Conservation (phyloP, 2,888 invertebrate species). For the Cephus sareptanus region DNA sequence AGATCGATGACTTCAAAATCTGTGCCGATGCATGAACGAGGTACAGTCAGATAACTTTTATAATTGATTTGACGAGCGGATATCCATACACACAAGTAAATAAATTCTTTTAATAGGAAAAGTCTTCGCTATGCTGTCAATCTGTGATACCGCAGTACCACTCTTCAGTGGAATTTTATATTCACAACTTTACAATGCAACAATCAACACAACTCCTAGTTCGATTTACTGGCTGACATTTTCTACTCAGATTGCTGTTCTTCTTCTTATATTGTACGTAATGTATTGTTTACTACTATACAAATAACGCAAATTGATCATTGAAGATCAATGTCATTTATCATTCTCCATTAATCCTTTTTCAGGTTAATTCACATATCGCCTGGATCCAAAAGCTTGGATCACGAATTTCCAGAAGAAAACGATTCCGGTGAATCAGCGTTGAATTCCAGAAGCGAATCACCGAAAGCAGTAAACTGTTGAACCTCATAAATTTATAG, state of each 20-base stretch:
- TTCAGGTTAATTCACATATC: constrained; percentile 62
- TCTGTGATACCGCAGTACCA: constrained; percentile 84
- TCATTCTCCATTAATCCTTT: background rate
- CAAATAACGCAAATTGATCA: background rate
- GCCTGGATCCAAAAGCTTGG: constrained; percentile 52
- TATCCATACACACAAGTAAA: background rate
- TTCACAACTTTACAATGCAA: constrained; percentile 78
- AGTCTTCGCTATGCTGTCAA: constrained; percentile 80
- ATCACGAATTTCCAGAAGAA: constrained; percentile 53
- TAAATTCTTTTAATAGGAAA: constrained; percentile 69
- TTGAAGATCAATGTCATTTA: background rate
- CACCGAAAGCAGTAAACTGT: background rate
- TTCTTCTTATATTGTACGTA: constrained; percentile 77
- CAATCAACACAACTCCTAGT: constrained; percentile 71
- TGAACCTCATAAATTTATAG: background rate
- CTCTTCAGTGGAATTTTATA: constrained; percentile 80
- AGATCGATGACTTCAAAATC: constrained; percentile 87
- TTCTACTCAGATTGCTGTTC: constrained; percentile 75
- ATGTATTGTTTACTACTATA: background rate
- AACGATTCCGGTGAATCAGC: constrained; percentile 29
- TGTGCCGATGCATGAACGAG: constrained; percentile 78
- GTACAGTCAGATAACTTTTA: constrained; percentile 58
- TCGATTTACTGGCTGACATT: constrained; percentile 81
- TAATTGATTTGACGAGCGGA: background rate
- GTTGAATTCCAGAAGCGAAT: background rate